Evolutionary conservation across 2,888 invertebrate species (phyloP).

Genomic region (Malachius bipustulatus): DNA sequence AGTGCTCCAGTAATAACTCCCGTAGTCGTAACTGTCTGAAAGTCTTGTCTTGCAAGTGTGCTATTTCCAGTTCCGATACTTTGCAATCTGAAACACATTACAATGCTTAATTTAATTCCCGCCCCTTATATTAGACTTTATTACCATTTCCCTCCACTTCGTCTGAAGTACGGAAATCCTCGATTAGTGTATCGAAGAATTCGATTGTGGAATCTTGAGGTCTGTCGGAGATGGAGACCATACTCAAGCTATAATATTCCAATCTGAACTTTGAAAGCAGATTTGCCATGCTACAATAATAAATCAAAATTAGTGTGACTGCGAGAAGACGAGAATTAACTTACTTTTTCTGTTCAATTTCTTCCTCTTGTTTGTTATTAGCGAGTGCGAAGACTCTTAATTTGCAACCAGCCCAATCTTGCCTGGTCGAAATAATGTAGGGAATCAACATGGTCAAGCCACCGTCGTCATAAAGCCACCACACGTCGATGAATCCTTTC

Average conservation of each 20-base stretch:
- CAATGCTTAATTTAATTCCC: neutral
- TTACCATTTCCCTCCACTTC: conserved; percentile 29
- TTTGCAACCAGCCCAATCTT: conserved; percentile 65
- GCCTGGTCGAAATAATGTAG: conserved; percentile 70
- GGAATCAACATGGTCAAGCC: conserved; percentile 76
- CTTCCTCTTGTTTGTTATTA: conserved; percentile 64
- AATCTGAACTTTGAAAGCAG: conserved; percentile 88
- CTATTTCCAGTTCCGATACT: conserved; percentile 61
- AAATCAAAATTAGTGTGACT: neutral
- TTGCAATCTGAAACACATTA: conserved; percentile 42
- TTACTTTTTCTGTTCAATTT: conserved; percentile 77
- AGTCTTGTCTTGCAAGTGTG: conserved; percentile 72
- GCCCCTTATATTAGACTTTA: no score
- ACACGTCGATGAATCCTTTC: conserved; percentile 79
- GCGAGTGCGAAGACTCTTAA: conserved; percentile 74
- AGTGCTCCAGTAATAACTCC: conserved; percentile 81
- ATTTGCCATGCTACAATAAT: conserved; percentile 68
- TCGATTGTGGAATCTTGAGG: conserved; percentile 63
- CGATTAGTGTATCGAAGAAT: conserved; percentile 60
- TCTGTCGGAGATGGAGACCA: conserved; percentile 80
- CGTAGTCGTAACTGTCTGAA: conserved; percentile 81
- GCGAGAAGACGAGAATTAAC: conserved; percentile 22
- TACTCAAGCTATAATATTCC: conserved; percentile 80
- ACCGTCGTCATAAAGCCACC: conserved; percentile 95
- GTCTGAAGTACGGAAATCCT: conserved; percentile 47